Conservation (phyloP, 2,113 vertebrate species). For the Agapornis roseicollis region DNA sequence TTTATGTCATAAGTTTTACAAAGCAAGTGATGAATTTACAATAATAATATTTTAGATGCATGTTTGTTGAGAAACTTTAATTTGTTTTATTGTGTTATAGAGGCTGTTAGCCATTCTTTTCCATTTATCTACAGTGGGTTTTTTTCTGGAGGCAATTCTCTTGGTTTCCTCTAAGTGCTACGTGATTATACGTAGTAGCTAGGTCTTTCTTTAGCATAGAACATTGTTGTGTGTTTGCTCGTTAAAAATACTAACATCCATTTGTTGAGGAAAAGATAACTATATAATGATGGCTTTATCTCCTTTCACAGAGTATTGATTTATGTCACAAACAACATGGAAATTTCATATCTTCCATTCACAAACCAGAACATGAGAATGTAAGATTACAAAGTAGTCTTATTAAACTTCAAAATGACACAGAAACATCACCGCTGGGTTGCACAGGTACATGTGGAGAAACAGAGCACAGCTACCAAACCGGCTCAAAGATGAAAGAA, state of each 20-base stretch:
- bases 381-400: slow-evolving; percentile 56
- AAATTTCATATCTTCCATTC: slow-evolving; percentile 37
- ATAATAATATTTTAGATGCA: slow-evolving; percentile 13
- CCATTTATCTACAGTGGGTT: not conserved
- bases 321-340: slow-evolving; percentile 53
- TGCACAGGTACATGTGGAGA: not conserved
- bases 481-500: slow-evolving; percentile 21
- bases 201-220: slow-evolving; percentile 23
- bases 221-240: slow-evolving; percentile 23
- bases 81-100: slow-evolving; percentile 32
- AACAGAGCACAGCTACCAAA: not conserved
- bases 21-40: not conserved
- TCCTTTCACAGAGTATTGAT: slow-evolving; percentile 62
- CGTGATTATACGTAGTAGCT: slow-evolving; percentile 23
- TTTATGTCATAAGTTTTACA: not conserved
- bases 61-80: slow-evolving; percentile 43
- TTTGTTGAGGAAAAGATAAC: not conserved
- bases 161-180: not conserved
- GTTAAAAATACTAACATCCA: slow-evolving; percentile 16
- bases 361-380: slow-evolving; percentile 57
- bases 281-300: slow-evolving; percentile 46
- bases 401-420: slow-evolving; percentile 49
- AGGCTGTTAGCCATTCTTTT: slow-evolving; percentile 22
- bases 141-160: slow-evolving; percentile 31
- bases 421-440: not conserved